Conservation (phyloP, 2,113 vertebrate genomes). For the Crotalus helleri region DNA sequence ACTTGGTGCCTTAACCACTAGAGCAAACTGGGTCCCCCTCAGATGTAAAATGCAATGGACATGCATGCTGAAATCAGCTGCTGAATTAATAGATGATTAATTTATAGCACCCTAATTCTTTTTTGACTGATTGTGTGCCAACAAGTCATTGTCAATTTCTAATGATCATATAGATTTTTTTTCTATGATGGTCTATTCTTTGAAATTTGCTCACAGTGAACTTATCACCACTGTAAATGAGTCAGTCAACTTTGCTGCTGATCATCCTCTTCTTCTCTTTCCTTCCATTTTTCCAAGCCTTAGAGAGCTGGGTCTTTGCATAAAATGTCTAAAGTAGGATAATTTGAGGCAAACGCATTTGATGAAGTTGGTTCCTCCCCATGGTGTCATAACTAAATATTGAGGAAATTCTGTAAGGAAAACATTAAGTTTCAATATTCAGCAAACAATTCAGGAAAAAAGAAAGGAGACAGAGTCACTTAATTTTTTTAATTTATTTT, state of each 20-base stretch:
- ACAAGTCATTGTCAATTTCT: neutral
- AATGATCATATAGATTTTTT: neutral
- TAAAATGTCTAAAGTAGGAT: neutral
- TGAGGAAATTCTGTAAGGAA: neutral
- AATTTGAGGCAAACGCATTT: neutral
- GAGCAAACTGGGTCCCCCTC: neutral
- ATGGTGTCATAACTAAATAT: neutral
- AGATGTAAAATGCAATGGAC: neutral
- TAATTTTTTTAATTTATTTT: neutral
- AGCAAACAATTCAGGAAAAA: neutral
- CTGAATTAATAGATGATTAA: neutral
- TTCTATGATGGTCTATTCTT: neutral
- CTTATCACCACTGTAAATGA: neutral
- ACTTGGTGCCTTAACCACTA: neutral
- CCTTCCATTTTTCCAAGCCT: neutral
- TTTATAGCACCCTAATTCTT: neutral
- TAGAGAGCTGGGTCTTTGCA: neutral
- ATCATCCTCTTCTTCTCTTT: neutral
- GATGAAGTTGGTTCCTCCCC: neutral
- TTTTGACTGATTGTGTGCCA: neutral
- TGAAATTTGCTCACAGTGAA: neutral
- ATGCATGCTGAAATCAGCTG: neutral
- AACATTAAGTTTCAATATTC: neutral
- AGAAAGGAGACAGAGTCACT: no score
- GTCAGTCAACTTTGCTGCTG: neutral